Evolutionary conservation across 2,113 vertebrate species (phyloP).

Genomic region (Chiloscyllium plagiosum): DNA sequence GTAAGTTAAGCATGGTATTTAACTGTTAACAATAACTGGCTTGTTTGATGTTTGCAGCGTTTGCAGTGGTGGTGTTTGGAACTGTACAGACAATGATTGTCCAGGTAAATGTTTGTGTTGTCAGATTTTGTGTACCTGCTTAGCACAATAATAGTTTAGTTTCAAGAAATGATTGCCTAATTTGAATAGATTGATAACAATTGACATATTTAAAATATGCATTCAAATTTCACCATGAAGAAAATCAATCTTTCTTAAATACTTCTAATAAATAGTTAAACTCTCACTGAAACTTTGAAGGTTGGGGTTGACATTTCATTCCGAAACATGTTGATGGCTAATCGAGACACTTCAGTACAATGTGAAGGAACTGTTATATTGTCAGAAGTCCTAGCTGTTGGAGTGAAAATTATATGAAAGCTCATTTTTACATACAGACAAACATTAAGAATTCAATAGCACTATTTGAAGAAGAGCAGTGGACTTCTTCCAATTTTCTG

Average conservation of each 20-base stretch:
- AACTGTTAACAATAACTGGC: background rate
- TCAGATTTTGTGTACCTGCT: background rate
- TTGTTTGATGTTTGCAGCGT: slow-evolving; percentile 59
- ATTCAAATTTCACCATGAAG: background rate
- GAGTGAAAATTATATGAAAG: background rate
- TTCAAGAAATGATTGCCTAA: background rate
- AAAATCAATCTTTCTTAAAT: background rate
- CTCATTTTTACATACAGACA: background rate
- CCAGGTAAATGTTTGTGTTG: slow-evolving; percentile 65
- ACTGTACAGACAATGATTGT: slow-evolving; percentile 93
- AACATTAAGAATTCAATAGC: background rate
- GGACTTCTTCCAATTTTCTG: background rate
- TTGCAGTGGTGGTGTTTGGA: slow-evolving; percentile 86
- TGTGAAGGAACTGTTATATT: background rate
- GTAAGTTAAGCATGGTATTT: background rate
- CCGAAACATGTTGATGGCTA: background rate
- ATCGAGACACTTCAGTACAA: background rate
- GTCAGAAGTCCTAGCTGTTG: background rate
- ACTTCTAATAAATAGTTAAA: background rate
- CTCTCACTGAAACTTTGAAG: background rate
- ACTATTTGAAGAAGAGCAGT: background rate
- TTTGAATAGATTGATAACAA: background rate
- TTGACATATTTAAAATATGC: background rate
- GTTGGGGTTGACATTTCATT: background rate
- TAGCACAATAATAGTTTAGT: background rate